Evolutionary conservation across 2,888 invertebrate genomes (phyloP).

Genomic region (Dryobotodes eremita): DNA sequence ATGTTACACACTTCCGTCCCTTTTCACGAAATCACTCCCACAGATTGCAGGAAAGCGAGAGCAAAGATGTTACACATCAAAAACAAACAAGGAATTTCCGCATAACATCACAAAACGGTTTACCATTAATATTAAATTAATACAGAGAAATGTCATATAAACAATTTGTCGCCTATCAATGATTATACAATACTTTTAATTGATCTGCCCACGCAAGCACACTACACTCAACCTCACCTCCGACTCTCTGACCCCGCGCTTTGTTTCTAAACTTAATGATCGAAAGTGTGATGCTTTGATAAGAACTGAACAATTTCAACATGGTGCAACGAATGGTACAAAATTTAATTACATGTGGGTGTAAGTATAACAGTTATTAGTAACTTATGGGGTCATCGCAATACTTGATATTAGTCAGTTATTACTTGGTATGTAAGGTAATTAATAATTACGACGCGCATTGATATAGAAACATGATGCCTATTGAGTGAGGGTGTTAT

Average conservation of each 20-base stretch:
- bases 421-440: not conserved
- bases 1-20: too few species aligned
- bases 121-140: too few species aligned
- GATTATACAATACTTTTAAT: conserved; percentile 56
- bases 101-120: conserved; percentile 33
- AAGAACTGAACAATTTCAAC: conserved; percentile 24
- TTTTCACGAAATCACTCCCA: too few species aligned
- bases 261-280: conserved; percentile 49
- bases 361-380: conserved; percentile 23
- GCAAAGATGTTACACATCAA: not conserved
- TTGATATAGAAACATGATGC: not conserved
- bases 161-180: conserved; percentile 30
- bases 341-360: conserved; percentile 32
- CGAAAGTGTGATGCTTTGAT: conserved; percentile 53
- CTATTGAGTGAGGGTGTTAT: not conserved
- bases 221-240: conserved; percentile 24
- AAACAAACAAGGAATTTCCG: not conserved
- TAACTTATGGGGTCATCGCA: conserved; percentile 11
- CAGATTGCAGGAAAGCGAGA: too few species aligned
- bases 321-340: conserved; percentile 14
- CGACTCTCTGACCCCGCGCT: conserved; percentile 57
- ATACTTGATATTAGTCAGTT: not conserved
- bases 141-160: conserved; percentile 51
- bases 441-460: not conserved
- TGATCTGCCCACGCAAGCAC: conserved; percentile 53